phyloP scores from a whole-genome alignment of 2,113 vertebrate species.

The Erythrocercus mccallii region DNA sequence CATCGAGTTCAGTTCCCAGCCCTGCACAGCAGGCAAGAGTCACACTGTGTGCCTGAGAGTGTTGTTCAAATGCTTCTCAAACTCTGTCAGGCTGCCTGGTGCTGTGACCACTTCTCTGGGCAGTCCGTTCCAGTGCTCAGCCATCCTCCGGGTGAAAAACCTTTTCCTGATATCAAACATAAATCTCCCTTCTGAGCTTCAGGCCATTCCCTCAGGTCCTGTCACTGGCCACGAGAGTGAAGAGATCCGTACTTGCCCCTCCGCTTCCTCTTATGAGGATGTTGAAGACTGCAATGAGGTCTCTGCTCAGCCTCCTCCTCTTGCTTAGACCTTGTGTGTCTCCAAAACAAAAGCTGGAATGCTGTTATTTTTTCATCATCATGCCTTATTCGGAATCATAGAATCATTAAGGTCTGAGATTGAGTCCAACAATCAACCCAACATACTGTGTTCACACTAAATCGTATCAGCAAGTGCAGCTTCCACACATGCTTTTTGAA shows the following conservation, averaged over 20 bases:
- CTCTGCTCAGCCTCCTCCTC: background rate
- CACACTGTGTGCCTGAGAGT: background rate
- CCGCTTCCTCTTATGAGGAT: background rate
- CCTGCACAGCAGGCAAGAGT: accelerated
- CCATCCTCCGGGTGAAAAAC: background rate
- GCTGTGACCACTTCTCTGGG: background rate
- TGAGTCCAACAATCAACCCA: background rate
- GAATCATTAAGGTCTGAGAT: background rate
- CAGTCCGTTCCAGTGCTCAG: accelerated
- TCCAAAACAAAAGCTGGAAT: background rate
- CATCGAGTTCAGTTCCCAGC: background rate
- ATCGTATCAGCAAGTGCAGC: too few relatives aligned
- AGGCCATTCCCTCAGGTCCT: background rate
- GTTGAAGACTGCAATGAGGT: background rate
- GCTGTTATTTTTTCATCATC: background rate
- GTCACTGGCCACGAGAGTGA: background rate
- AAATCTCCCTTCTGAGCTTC: background rate
- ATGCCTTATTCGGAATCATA: background rate
- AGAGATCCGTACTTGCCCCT: accelerated
- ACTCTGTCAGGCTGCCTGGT: background rate
- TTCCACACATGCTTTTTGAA: background rate
- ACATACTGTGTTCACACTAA: background rate
- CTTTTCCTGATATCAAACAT: background rate
- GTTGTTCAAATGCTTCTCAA: background rate
- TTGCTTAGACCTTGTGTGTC: background rate